These are phyloP conservation scores for Delichon dasypus DNA, from an alignment of 2,797 vertebrate species.

Conservation along the genomic window DNA sequence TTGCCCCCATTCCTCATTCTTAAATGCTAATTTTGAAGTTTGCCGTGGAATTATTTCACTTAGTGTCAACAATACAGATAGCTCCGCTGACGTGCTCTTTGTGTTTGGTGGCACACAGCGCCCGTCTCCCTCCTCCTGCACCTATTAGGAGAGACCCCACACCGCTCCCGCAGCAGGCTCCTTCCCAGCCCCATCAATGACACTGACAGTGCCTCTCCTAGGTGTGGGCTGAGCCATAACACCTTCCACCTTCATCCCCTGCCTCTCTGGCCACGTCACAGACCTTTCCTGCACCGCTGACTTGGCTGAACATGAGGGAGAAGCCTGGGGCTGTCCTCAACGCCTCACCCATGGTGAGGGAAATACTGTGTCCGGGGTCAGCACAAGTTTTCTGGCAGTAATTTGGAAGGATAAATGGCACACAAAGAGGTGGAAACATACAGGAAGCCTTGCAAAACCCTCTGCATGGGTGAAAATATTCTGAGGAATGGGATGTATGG, in stretches of 20 bases:
- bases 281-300: too few species aligned
- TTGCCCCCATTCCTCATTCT: slow-evolving; percentile 56
- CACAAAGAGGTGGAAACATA: rapidly evolving
- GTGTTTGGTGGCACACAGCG: not conserved
- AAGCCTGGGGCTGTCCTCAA: not conserved
- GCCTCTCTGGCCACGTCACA: rapidly evolving
- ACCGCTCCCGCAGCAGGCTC: not conserved
- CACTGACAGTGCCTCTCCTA: not conserved
- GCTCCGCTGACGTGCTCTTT: not conserved
- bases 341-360: rapidly evolving
- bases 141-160: not conserved
- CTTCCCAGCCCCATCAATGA: not conserved
- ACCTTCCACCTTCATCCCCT: too few species aligned
- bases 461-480: rapidly evolving
- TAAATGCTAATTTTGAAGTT: slow-evolving; percentile 66
- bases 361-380: rapidly evolving
- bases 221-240: rapidly evolving
- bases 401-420: not conserved
- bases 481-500: not conserved
- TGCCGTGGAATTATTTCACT: slow-evolving; percentile 56
- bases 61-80: slow-evolving; percentile 65
- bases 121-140: not conserved
- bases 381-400: not conserved
- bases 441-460: not conserved
- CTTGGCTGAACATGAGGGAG: rapidly evolving